Conservation (phyloP, 1,140 invertebrate genomes). For the Galleria mellonella region DNA sequence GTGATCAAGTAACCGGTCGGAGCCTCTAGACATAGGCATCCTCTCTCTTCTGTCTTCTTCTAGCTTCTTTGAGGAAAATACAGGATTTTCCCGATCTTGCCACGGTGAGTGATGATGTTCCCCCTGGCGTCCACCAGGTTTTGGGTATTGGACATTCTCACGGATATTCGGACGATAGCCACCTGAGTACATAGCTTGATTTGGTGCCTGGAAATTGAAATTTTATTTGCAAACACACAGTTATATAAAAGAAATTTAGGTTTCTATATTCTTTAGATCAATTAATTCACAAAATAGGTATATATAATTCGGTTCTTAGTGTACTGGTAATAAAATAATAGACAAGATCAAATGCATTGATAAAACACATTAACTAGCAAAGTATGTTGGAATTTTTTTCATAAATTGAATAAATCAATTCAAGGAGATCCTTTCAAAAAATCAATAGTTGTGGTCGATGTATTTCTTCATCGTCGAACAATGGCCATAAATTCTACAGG, state of each 20-base stretch:
- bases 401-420: no score
- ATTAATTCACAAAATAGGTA: no score
- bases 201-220: constrained; percentile 66
- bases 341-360: no score
- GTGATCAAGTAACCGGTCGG: not conserved
- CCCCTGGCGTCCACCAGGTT: constrained; percentile 10
- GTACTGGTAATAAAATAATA: no score
- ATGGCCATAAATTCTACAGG: no score
- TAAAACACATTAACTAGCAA: no score
- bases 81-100: constrained; percentile 32
- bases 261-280: no score
- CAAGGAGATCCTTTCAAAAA: no score
- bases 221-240: constrained; percentile 46
- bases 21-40: not conserved
- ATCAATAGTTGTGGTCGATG: no score
- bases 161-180: constrained; percentile 36
- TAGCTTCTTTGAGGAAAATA: constrained; percentile 14
- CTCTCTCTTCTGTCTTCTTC: constrained; percentile 29
- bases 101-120: constrained; percentile 16
- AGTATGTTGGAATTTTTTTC: no score
- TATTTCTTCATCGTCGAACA: no score
- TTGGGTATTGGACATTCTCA: constrained; percentile 34
- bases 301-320: not conserved
- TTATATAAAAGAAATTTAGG: not conserved
- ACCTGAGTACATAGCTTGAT: constrained; percentile 58